Evolutionary conservation across 1,140 invertebrate genomes (phyloP).

Genomic region (Apis mellifera): Amel_HAv3.1 CM009932.2:9414001-9414500

Average conservation of each 20-base stretch:
- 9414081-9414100: constrained; percentile 2
- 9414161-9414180: constrained; percentile 8
- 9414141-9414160: neutral
- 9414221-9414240: constrained; percentile 37
- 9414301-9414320: constrained; percentile 23
- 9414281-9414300: constrained; percentile 33
- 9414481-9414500: too few species aligned
- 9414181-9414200: constrained; percentile 55
- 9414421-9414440: too few species aligned
- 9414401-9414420: neutral
- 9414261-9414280: constrained; percentile 38
- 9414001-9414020: neutral
- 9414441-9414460: too few species aligned
- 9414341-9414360: constrained; percentile 23
- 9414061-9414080: constrained; percentile 42
- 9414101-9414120: too few species aligned
- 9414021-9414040: neutral
- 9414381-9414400: neutral
- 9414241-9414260: constrained; percentile 66
- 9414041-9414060: constrained; percentile 21
- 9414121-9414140: neutral
- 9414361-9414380: too few species aligned
- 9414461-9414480: too few species aligned
- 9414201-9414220: constrained; percentile 58
- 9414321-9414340: constrained; percentile 4